These are phyloP conservation scores for Ailurus styani DNA, from an alignment of 2,113 vertebrate genomes.

Conservation along the genomic window DNA sequence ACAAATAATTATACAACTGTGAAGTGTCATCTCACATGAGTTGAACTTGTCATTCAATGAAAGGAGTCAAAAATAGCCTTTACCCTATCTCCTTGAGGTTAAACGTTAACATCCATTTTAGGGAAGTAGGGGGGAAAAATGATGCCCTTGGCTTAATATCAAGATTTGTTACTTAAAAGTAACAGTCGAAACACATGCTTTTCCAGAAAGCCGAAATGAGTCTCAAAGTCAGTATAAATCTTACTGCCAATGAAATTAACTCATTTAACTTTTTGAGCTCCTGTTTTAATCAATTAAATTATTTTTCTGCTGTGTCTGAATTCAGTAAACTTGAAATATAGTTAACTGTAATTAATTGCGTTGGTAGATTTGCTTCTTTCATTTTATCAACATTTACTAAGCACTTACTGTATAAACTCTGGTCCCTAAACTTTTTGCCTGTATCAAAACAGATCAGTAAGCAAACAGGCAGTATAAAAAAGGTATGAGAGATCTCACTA, in stretches of 20 bases:
- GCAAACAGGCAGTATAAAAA: background rate
- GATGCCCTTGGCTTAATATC: background rate
- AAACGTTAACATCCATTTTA: background rate
- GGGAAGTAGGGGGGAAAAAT: background rate
- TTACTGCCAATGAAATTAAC: background rate
- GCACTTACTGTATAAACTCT: background rate
- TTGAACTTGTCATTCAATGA: background rate
- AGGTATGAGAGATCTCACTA: background rate
- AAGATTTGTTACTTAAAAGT: slow-evolving; percentile 12
- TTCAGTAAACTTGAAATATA: background rate
- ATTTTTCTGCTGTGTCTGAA: background rate
- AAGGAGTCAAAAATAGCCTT: background rate
- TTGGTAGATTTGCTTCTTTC: background rate
- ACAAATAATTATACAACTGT: background rate
- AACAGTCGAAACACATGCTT: background rate
- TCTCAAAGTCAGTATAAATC: background rate
- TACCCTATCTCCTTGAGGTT: background rate
- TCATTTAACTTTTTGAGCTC: slow-evolving; percentile 27
- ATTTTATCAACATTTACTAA: slow-evolving; percentile 24
- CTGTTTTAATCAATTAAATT: background rate
- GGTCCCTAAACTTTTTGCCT: background rate
- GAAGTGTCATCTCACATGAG: background rate
- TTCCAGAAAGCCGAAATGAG: background rate
- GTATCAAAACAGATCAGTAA: background rate
- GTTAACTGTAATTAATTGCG: background rate